Conservation (phyloP, 2,113 vertebrate genomes). For the Talpa occidentalis region DNA sequence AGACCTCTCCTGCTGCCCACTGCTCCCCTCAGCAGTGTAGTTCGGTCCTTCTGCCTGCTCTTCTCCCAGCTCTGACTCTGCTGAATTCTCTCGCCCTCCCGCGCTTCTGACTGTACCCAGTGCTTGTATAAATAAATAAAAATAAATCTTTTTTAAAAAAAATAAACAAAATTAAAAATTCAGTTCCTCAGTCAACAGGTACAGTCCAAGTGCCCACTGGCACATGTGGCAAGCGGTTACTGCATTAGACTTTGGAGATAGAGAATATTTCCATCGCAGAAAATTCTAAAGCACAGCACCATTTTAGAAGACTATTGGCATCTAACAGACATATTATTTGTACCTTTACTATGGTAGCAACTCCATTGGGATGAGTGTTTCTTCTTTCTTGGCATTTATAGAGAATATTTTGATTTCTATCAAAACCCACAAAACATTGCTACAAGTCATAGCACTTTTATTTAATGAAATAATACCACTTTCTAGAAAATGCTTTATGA, state of each 20-base stretch:
- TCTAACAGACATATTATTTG: neutral
- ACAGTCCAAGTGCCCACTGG: neutral
- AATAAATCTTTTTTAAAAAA: too few species aligned
- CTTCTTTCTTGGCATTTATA: neutral
- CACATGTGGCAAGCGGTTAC: neutral
- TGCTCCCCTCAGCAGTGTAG: too few species aligned
- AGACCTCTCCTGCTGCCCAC: too few species aligned
- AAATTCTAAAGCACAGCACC: neutral
- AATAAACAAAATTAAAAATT: neutral
- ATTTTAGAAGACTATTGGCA: neutral
- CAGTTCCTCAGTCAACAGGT: neutral
- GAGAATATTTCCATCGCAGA: neutral
- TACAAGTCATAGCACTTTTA: neutral
- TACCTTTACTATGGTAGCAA: neutral
- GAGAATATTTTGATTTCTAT: conserved; percentile 33
- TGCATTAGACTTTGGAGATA: neutral
- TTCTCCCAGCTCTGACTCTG: too few species aligned
- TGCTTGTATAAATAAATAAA: too few species aligned
- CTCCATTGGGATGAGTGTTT: neutral
- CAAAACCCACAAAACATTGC: neutral
- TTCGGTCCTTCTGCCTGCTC: too few species aligned
- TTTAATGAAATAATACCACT: neutral
- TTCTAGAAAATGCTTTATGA: conserved; percentile 40
- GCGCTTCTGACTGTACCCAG: too few species aligned
- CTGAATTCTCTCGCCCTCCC: too few species aligned